A percentile compares a stretch with the other conserved stretches of the same genome.
These are phyloP conservation scores for Xenotilapia leptura DNA, from an alignment of 2,113 vertebrate genomes.

Conservation along the genomic window DNA sequence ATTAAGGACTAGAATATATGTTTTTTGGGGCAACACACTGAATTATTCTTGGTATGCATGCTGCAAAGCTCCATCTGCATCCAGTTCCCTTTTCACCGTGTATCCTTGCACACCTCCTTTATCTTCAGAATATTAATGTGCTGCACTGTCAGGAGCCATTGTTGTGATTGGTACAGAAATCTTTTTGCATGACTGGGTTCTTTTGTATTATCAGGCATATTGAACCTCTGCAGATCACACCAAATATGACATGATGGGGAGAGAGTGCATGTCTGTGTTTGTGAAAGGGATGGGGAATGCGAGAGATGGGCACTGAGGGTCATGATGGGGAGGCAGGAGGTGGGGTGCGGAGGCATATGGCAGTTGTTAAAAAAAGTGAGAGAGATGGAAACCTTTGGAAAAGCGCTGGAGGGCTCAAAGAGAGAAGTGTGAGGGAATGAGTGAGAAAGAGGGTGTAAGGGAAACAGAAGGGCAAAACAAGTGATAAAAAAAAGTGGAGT, in stretches of 20 bases:
- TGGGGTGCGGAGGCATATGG: constrained; percentile 59
- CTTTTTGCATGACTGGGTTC: constrained; percentile 41
- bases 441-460: not conserved
- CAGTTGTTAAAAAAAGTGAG: constrained; percentile 59
- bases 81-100: constrained; percentile 28
- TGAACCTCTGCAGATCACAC: constrained; percentile 39
- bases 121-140: constrained; percentile 55
- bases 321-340: not conserved
- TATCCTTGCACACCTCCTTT: constrained; percentile 32
- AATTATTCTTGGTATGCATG: constrained; percentile 40
- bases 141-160: constrained; percentile 54
- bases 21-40: not conserved
- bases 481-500: constrained; percentile 33
- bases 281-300: not conserved
- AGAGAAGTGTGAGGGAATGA: constrained; percentile 38
- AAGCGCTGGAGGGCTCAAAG: constrained; percentile 48
- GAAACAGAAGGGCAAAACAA: not conserved
- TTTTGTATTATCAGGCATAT: constrained; percentile 31
- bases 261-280: constrained; percentile 1
- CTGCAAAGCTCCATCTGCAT: constrained; percentile 41
- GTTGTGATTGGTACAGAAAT: constrained; percentile 43
- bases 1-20: constrained; percentile 22
- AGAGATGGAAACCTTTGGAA: constrained; percentile 60
- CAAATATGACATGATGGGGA: constrained; percentile 28
- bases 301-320: constrained; percentile 27